Evolutionary conservation across 2,113 vertebrate species (phyloP), one percentile per base, ranked within the genome.

Genomic region (Montifringilla adamsi): DNA sequence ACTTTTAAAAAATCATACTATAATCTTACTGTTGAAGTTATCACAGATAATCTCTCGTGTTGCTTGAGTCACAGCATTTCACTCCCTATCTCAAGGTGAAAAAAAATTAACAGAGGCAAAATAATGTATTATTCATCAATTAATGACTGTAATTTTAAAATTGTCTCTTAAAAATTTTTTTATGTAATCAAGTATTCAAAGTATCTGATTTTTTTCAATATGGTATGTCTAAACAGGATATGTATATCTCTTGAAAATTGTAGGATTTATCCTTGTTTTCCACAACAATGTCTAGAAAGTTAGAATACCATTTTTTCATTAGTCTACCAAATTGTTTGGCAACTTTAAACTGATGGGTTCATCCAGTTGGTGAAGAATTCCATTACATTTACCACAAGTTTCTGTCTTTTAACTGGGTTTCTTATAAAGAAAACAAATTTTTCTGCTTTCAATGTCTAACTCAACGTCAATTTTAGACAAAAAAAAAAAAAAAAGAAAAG

Each of bases 191-290:
- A 72, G 28, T 41, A 76, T 67, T 81, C 33, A 44, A 90, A 91
- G 27, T 8, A 73, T 62, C 47, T n/a, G 23, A 63, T 63, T 84
- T 90, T 95, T 82, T 89, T 94, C 55, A 87, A 11, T 72, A 31
- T 52, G 19, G 20, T 41, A 28, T 44, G 8, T 66, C 58, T 87
- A 93, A 95, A 77, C 18, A 93, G 50, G 44, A 96, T 39, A 79
- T 81, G 72, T 89, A 52, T 82, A 75, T 66, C 58, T 93, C 47
- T 91, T 69, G 46, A 77, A 90, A 92, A 91, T 70, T 67, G 82
- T 81, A 62, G 74, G 46, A 31, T 47, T 64, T 64, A 73, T 92
- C 88, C 44, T 63, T 93, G 15, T 89, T 96, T 96, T 87, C 53
- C 46, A 67, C 31, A 95, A 62, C 15, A 87, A 16, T 56, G 41